Evolutionary conservation across 1,140 invertebrate genomes (phyloP), one percentile per base, ranked within the genome.

Genomic region (Drosophila sucinea): DNA sequence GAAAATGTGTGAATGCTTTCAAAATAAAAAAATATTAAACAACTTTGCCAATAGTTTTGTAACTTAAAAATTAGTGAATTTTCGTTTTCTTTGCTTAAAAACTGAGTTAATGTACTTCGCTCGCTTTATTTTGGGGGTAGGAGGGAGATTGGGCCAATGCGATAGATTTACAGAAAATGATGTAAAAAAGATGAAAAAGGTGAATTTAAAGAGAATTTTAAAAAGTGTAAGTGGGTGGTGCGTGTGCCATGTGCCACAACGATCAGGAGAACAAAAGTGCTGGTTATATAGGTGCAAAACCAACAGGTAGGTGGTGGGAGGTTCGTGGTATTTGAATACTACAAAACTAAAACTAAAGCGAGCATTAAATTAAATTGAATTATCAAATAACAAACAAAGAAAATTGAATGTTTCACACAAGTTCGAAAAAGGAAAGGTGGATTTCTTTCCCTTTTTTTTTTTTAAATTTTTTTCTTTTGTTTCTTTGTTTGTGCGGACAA

Each of bases 381-480:
- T 60, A 78, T 33, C 60, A 55, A 72, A 35, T 65, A 57, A 51
- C 27, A 51, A 64, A 58, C 11, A 75, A 74, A 29, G 40, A 30
- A 71, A 65, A 70, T 66, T 60, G 25, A 73, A 71, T 55, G 73
- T 87, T 87, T 87, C 80, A 89, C 76, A 86, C 56, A 87, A 79
- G 58, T 87, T 72, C 61, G 70, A 84, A 89, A 79, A 70, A 69
- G 44, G 27, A 51, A 51, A 27, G 44, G 10, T 51, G 25, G 44
- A 67, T 23, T 32, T 44, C 38, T 58, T 61, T 61, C 60, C 5
- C 57, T 33, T 54, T 62, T 32, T 17, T 11, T 67, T 67, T 68
- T 40, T 51, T 73, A 61, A 11, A 62, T 17, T 67, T 77, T 60
- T 67, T 29, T 67, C 27, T 47, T 71, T 69, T 38, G 35, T 38